Evolutionary conservation across 2,113 vertebrate genomes (phyloP), one percentile per base, ranked within the genome.

Genomic region (Ammodramus savannarum): DNA sequence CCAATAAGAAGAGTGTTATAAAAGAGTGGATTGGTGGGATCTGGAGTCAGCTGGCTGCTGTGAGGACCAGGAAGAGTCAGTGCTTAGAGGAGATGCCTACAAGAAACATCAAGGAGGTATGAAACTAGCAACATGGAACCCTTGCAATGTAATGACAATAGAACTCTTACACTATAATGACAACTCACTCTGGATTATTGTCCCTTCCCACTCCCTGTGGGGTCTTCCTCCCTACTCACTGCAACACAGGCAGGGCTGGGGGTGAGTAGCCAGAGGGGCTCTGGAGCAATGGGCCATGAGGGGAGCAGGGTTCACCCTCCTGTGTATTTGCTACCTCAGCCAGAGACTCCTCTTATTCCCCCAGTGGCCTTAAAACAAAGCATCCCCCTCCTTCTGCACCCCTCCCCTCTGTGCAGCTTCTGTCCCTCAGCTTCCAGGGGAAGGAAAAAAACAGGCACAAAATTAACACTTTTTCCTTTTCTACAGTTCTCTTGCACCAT

Each of bases 271-370:
- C 13, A 25, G 26, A 31, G 22, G 13, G 41, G 13, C 19, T 19
- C 32, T 18, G 29, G 39, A 58, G n/a, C 9, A 41, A 15, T 29
- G 29, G 46, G 8, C 10, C 0, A 1, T 0, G 5, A 48, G 38
- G 2, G 23, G n/a, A 72, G 16, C 20, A 32, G 29, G 8, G 7
- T 16, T 84, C 12, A 26, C 31, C 13, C 34, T 27, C 16, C 9
- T 52, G 38, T 84, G 22, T 3, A 5, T 46, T 39, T 88, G 14
- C 58, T 78, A 7, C 26, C 46, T 21, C 52, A 18, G 46, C 13
- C 8, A 62, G 61, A 55, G 16, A 9, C 26, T 36, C 7, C 25
- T 65, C n/a, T 85, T 15, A 2, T 51, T 32, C 9, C 21, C 25
- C 3, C 31, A 36, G 17, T 2, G 12, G 20, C 61, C 58, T 41